phyloP scores from a whole-genome alignment of 2,797 vertebrate species.

The Sebastes iracundus region DNA sequence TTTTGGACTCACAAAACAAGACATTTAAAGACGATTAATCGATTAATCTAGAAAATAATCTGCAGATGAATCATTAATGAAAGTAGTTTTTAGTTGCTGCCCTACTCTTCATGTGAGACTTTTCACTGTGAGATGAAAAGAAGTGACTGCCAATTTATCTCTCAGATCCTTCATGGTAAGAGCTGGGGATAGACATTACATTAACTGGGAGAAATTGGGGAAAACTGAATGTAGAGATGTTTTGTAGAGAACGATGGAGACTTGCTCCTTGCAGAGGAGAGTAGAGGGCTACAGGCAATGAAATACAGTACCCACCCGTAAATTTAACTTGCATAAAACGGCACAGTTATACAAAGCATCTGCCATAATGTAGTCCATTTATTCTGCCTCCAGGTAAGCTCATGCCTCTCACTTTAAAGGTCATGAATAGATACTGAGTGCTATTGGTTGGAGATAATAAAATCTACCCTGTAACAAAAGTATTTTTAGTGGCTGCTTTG shows the following conservation, averaged over 20 bases:
- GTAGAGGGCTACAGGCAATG: not conserved
- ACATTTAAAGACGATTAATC: not conserved
- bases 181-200: not conserved
- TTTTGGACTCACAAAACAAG: not conserved
- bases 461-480: constrained; percentile 8
- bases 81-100: not conserved
- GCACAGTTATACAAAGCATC: constrained; percentile 16
- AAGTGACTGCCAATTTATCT: not conserved
- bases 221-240: not conserved
- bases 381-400: constrained; percentile 32
- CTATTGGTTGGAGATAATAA: not conserved
- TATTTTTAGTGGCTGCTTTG: constrained; percentile 8
- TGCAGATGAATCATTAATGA: not conserved
- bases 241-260: not conserved
- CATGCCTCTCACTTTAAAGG: constrained; percentile 2
- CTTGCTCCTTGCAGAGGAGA: not conserved
- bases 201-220: not conserved
- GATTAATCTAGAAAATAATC: not conserved
- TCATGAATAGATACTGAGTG: constrained; percentile 13
- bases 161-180: not conserved
- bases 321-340: constrained; percentile 16
- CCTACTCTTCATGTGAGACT: not conserved
- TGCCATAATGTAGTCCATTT: constrained; percentile 29
- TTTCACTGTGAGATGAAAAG: constrained; percentile 4
- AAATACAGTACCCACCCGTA: constrained; percentile 7